Percentiles rank a stretch among this genome's conserved stretches.
phyloP scores from a whole-genome alignment of 2,797 vertebrate species.

The Perodicticus potto region DNA sequence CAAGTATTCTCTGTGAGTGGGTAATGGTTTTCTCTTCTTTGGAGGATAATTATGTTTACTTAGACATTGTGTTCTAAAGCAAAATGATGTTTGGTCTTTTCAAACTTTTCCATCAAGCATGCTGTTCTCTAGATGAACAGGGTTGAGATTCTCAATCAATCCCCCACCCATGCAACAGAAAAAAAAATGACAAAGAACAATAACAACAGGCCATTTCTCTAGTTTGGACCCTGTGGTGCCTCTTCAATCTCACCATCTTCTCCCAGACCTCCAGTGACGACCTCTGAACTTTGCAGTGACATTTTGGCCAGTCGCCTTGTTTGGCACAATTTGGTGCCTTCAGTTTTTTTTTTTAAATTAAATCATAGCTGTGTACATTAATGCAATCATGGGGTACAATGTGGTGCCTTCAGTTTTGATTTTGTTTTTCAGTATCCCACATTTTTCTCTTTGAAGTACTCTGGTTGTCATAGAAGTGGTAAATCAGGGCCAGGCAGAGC shows the following conservation, averaged over 20 bases:
- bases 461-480: constrained; percentile 65
- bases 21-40: not conserved
- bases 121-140: not conserved
- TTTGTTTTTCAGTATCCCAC: constrained; percentile 14
- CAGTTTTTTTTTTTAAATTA: not conserved
- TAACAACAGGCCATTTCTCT: not conserved
- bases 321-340: not conserved
- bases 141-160: not conserved
- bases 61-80: not conserved
- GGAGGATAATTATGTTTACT: not conserved
- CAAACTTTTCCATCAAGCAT: not conserved
- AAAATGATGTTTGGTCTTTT: not conserved
- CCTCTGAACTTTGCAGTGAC: not conserved
- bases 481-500: constrained; percentile 41
- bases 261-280: not conserved
- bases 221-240: not conserved
- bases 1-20: not conserved
- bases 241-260: not conserved
- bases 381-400: not conserved
- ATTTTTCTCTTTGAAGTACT: constrained; percentile 48
- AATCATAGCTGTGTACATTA: no score
- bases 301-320: not conserved
- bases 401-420: constrained; percentile 20
- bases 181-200: not conserved
- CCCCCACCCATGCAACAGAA: not conserved